These are phyloP conservation scores for Philopedon plagiatum DNA, from an alignment of 2,888 invertebrate genomes.

Conservation along the genomic window DNA sequence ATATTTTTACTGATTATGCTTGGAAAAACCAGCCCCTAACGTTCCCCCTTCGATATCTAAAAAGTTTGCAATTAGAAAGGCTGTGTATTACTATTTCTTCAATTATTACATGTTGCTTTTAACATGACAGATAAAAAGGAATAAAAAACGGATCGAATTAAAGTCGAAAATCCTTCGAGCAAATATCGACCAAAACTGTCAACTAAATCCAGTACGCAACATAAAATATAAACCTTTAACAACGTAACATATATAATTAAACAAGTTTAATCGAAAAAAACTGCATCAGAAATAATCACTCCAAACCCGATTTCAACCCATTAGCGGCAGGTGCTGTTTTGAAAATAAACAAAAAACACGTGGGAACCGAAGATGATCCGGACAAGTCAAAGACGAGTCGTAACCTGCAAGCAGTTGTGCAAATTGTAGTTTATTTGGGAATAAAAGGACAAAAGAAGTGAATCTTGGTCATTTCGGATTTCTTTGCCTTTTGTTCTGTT, in stretches of 20 bases:
- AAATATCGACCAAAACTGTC: too few relatives aligned
- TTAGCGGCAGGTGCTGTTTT: constrained; percentile 49
- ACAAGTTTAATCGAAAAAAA: constrained; percentile 45
- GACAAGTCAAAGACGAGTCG: constrained; percentile 23
- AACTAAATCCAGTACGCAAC: neutral
- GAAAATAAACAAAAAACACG: constrained; percentile 47
- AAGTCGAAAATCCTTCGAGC: too few relatives aligned
- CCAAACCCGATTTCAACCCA: constrained; percentile 46
- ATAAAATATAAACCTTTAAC: constrained; percentile 26
- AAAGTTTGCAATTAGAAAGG: too few relatives aligned
- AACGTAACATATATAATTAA: constrained; percentile 39
- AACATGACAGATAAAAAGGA: too few relatives aligned
- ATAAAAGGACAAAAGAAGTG: constrained; percentile 18
- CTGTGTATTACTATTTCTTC: too few relatives aligned
- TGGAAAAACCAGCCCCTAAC: too few relatives aligned
- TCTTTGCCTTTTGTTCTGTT: neutral
- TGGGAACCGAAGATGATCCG: constrained; percentile 27
- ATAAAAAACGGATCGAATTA: too few relatives aligned
- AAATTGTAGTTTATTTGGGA: constrained; percentile 25
- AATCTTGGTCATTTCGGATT: constrained; percentile 4
- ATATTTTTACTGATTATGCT: too few relatives aligned
- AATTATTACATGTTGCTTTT: too few relatives aligned
- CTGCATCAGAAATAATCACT: constrained; percentile 43
- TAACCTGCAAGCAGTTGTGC: constrained; percentile 35
- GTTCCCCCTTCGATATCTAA: too few relatives aligned